These are phyloP conservation scores for Microhierax caerulescens DNA, from an alignment of 2,797 vertebrate genomes.

Conservation along the genomic window DNA sequence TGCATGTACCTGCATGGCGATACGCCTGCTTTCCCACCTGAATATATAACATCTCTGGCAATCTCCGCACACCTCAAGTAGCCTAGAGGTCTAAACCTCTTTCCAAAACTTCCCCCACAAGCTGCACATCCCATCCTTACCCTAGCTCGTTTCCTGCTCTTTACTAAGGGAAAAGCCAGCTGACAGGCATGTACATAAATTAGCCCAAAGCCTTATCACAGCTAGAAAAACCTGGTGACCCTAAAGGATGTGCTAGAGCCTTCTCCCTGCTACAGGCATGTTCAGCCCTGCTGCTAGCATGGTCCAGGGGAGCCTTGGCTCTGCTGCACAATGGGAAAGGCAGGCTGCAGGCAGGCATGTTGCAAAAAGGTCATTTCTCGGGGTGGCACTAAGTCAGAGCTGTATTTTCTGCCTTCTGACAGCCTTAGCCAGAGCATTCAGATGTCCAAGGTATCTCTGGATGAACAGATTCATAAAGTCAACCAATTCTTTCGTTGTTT, in stretches of 20 bases:
- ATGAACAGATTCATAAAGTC: not conserved
- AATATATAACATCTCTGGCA: not conserved
- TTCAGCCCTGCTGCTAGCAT: rapidly evolving
- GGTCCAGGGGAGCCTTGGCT: not conserved
- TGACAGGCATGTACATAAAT: not conserved
- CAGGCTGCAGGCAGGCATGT: not conserved
- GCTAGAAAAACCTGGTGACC: not conserved
- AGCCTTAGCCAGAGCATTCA: not conserved
- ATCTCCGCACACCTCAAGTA: rapidly evolving
- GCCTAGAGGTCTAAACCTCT: not conserved
- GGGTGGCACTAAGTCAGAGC: not conserved
- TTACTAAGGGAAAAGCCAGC: not conserved
- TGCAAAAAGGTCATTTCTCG: not conserved
- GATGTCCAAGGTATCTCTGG: not conserved
- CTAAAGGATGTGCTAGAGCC: not conserved
- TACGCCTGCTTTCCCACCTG: not conserved
- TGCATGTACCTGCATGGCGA: not conserved
- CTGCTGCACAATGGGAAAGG: not conserved
- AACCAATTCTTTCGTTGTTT: not conserved
- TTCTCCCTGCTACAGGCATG: not conserved
- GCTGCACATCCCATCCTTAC: not conserved
- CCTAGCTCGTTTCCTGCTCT: not conserved
- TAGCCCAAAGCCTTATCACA: not conserved
- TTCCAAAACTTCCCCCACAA: not conserved
- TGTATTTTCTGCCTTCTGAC: not conserved